Evolutionary conservation across 1,140 invertebrate genomes (phyloP).

Genomic region (Musca domestica): DNA sequence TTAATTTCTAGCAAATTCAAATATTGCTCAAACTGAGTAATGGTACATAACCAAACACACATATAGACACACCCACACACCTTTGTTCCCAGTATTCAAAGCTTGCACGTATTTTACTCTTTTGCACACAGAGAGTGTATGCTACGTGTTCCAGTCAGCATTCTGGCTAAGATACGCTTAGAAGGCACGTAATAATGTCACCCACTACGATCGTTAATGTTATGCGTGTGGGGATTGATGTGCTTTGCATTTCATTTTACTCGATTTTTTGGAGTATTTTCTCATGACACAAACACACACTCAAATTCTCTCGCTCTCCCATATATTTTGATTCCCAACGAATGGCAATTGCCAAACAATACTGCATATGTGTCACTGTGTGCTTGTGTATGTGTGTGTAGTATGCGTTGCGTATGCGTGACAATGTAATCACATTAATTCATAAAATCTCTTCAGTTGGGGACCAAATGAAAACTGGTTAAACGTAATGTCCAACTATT

Average conservation of each 20-base stretch:
- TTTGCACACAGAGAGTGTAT: too few relatives aligned
- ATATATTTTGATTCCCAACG: too few relatives aligned
- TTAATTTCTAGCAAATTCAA: too few relatives aligned
- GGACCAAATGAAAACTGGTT: neutral
- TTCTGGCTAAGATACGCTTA: neutral
- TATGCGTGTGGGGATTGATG: neutral
- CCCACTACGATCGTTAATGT: neutral
- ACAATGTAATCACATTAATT: conserved; percentile 19
- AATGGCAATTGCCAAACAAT: too few relatives aligned
- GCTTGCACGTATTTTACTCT: too few relatives aligned
- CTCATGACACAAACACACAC: neutral
- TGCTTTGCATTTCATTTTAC: conserved; percentile 1
- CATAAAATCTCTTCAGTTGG: conserved; percentile 11
- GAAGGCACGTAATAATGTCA: conserved; percentile 1
- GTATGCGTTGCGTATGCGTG: neutral
- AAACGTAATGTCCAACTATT: conserved; percentile 16
- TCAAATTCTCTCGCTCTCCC: neutral
- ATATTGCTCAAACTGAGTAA: too few relatives aligned
- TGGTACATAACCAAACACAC: too few relatives aligned
- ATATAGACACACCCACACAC: too few relatives aligned
- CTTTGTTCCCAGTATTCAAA: too few relatives aligned
- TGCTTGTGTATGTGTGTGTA: too few relatives aligned
- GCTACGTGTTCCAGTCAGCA: too few relatives aligned
- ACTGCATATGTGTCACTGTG: too few relatives aligned
- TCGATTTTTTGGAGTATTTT: neutral